Conservation (phyloP, 23 tunicate species). For the Halocynthia roretzi region DNA sequence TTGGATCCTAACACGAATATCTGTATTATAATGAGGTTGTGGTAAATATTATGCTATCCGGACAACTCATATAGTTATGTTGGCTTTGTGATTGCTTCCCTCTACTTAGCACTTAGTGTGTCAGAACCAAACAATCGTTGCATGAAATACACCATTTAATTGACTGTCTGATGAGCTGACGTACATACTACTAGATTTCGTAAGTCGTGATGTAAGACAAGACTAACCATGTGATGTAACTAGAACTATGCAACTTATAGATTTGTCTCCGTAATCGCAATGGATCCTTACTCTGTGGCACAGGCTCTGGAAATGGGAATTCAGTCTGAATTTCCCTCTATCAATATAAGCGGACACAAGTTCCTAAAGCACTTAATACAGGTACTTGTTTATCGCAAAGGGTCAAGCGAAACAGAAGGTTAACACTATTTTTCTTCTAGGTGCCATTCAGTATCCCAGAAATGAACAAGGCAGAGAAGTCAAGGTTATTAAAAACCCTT, state of each 20-base stretch:
- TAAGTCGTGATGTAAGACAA: no score
- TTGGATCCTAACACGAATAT: no score
- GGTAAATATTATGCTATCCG: no score
- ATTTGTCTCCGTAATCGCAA: slow-evolving; percentile 23
- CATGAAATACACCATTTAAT: no score
- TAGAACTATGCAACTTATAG: neutral
- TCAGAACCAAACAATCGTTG: no score
- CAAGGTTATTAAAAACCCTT: neutral
- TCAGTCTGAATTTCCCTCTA: slow-evolving; percentile 23
- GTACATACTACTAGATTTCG: no score
- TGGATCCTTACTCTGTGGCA: slow-evolving; percentile 18
- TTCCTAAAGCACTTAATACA: slow-evolving; percentile 22
- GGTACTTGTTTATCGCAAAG: neutral
- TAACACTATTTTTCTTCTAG: neutral
- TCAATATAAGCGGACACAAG: slow-evolving; percentile 26
- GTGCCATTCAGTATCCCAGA: slow-evolving; percentile 20
- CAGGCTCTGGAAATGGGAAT: slow-evolving; percentile 27
- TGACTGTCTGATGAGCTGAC: no score
- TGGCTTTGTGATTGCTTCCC: no score
- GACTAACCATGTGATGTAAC: no score
- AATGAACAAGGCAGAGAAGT: slow-evolving; percentile 9
- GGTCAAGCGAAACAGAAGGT: neutral
- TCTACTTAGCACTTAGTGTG: no score
- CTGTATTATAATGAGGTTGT: no score
- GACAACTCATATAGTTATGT: no score